A percentile compares a stretch with the other conserved stretches of the same genome.
Conservation (phyloP, 2,113 vertebrate genomes). For the Clarias magur region DNA sequence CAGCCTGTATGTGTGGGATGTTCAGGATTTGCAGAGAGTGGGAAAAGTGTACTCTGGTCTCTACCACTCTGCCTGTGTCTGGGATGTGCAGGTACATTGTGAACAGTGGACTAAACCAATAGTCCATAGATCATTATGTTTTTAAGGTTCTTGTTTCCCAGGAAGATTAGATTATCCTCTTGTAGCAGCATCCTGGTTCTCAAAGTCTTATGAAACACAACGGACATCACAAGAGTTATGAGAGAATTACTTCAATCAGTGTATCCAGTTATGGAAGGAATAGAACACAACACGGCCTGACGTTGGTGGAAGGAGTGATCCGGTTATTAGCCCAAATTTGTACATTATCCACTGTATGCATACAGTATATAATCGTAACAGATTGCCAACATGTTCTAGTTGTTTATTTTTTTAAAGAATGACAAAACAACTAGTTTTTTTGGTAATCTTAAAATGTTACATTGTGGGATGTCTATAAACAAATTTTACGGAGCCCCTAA, state of each 20-base stretch:
- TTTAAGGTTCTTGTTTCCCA: neutral
- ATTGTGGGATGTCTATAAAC: neutral
- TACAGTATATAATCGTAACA: neutral
- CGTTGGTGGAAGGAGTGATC: neutral
- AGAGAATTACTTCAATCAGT: neutral
- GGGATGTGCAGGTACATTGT: constrained; percentile 86
- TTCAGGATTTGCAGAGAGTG: constrained; percentile 86
- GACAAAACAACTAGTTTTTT: neutral
- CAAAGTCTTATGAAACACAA: neutral
- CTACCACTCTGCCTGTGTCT: constrained; percentile 90
- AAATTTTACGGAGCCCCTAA: neutral
- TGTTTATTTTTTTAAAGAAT: neutral
- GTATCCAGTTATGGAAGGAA: neutral
- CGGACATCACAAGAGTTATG: neutral
- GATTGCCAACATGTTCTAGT: neutral
- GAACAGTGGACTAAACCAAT: neutral
- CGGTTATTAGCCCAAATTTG: neutral
- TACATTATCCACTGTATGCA: neutral
- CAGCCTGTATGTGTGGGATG: constrained; percentile 96
- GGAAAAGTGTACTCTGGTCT: constrained; percentile 91
- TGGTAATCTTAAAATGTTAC: neutral
- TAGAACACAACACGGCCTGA: neutral
- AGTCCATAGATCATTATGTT: neutral
- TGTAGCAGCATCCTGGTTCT: neutral
- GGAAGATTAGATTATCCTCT: neutral